Conservation (phyloP, 2,888 invertebrate species). For the Leptopterna dolabrata region DNA sequence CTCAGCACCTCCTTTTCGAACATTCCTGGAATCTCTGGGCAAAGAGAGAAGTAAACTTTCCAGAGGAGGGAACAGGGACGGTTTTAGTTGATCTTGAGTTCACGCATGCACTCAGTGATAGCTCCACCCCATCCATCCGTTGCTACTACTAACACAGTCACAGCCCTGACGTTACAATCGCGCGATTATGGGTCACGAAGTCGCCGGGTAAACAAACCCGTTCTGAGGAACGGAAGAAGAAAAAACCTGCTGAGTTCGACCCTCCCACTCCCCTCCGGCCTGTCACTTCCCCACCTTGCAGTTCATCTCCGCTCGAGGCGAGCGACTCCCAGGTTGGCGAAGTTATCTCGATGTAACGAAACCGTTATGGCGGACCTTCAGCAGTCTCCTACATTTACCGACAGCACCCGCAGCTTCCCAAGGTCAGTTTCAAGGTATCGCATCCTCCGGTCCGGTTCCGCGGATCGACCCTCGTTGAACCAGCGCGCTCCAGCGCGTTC, state of each 20-base stretch:
- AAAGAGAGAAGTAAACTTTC: too few species aligned
- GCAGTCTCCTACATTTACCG: neutral
- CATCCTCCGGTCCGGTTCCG: neutral
- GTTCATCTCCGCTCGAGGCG: neutral
- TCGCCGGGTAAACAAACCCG: constrained; percentile 33
- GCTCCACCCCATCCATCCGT: neutral
- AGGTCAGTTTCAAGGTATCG: constrained; percentile 16
- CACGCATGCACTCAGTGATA: neutral
- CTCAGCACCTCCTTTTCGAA: too few species aligned
- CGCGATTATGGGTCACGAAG: constrained; percentile 26
- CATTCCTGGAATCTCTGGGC: too few species aligned
- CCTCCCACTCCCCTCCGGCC: neutral
- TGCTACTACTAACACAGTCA: neutral
- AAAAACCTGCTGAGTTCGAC: constrained; percentile 14
- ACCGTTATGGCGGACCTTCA: constrained; percentile 32
- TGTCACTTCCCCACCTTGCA: neutral
- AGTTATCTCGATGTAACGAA: constrained; percentile 11
- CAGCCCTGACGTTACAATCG: constrained; percentile 4
- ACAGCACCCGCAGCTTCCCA: constrained; percentile 14
- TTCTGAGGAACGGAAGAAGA: neutral
- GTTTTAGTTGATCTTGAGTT: neutral
- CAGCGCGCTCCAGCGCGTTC: too few species aligned
- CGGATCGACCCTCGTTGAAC: too few species aligned
- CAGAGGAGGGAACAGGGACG: too few species aligned
- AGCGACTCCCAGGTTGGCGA: neutral